A percentile compares a stretch with the other conserved stretches of the same genome.
Evolutionary conservation across 2,888 invertebrate species (phyloP).

Genomic region (Chymomyza procnemis): DNA sequence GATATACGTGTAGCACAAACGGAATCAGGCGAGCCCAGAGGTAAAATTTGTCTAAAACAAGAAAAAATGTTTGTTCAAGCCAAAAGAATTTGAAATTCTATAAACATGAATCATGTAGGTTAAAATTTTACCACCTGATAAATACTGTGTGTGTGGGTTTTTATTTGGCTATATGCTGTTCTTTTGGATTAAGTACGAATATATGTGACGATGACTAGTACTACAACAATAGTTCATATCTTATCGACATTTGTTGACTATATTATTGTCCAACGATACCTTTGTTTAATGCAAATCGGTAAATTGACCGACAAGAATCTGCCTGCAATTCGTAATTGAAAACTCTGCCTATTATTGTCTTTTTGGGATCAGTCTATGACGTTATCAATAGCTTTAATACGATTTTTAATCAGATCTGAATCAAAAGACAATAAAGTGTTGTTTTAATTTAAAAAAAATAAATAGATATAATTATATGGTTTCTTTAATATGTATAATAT

Average conservation of each 20-base stretch:
- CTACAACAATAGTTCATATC: slow-evolving; percentile 38
- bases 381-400: no score
- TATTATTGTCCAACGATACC: neutral
- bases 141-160: slow-evolving; percentile 26
- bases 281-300: neutral
- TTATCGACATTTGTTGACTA: slow-evolving; percentile 45
- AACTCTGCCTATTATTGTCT: slow-evolving; percentile 19
- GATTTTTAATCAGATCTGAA: no score
- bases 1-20: slow-evolving; percentile 75
- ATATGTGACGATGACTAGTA: neutral
- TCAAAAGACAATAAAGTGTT: no score
- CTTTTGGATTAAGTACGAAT: slow-evolving; percentile 46
- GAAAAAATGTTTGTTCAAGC: no score
- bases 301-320: neutral
- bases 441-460: no score
- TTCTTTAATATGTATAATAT: no score
- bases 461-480: no score
- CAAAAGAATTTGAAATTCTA: slow-evolving; percentile 10
- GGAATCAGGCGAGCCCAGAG: slow-evolving; percentile 64
- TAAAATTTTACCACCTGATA: slow-evolving; percentile 37
- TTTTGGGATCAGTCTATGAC: neutral
- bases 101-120: slow-evolving; percentile 44
- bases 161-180: slow-evolving; percentile 31
- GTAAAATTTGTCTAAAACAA: slow-evolving; percentile 41
- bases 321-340: neutral